These are phyloP conservation scores for Stomatorhinus ivindoensis DNA, from an alignment of 2,113 vertebrate species.

Conservation along the genomic window DNA sequence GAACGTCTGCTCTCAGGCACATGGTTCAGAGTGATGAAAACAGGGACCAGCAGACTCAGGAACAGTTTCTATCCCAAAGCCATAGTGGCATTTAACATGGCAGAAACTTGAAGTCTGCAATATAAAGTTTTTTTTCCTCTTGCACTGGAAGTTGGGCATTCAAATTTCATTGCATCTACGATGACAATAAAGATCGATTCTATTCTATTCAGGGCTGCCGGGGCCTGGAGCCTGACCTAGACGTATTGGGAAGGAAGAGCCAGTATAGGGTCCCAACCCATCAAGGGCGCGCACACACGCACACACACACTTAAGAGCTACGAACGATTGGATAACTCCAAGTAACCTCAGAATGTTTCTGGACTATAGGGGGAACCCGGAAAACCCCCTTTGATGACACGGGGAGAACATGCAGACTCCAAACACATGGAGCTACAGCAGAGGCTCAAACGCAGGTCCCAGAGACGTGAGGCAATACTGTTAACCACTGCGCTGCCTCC, in stretches of 20 bases:
- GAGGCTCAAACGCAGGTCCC: not conserved
- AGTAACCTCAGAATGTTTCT: not conserved
- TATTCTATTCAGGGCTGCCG: not conserved
- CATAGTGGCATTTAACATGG: too few relatives aligned
- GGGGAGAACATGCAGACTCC: too few relatives aligned
- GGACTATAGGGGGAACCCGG: not conserved
- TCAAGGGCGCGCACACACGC: not conserved
- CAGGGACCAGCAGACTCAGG: too few relatives aligned
- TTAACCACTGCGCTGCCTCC: not conserved
- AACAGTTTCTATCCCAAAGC: too few relatives aligned
- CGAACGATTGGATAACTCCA: not conserved
- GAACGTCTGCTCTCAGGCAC: too few relatives aligned
- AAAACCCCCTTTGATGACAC: not conserved
- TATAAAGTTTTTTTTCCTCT: too few relatives aligned
- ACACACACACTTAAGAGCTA: not conserved
- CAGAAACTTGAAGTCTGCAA: too few relatives aligned
- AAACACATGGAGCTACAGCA: not conserved
- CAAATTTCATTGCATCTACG: too few relatives aligned
- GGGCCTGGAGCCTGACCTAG: not conserved
- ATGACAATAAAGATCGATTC: too few relatives aligned
- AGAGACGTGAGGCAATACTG: not conserved
- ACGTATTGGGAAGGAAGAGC: not conserved
- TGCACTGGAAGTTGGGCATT: too few relatives aligned
- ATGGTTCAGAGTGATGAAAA: too few relatives aligned
- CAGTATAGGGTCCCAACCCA: not conserved